Base-by-base conservation (phyloP, 35 echinoderm and acorn worm genomes). In the Chiridota heheva region DNA sequence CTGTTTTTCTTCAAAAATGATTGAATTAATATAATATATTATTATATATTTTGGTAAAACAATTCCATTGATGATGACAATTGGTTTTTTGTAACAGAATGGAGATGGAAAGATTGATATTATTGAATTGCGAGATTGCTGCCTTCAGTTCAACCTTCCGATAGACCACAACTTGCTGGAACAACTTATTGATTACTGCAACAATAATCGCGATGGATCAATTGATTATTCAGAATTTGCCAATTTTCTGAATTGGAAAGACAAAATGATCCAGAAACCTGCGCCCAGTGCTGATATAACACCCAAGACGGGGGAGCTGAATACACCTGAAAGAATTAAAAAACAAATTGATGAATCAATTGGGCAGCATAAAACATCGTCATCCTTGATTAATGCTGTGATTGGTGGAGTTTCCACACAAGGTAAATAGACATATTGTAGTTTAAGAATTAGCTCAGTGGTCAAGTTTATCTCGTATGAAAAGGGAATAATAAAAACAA, bases 201-300 rank as follows among this genome's bases (percentile, higher is more conserved):
- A 98, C 53, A 49, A 37, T 22, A 92, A 91, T 46, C 29, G 32
- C 0, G 81, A 98, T 34, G 89, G 95, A 38, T 66, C 17, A 41
- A 98, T 98, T 29, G 82, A 91, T 40, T 91, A 98, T 69, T 40
- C 32, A 31, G 95, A 91, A 53, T 98, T 98, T 82, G 95, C 95
- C 18, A 98, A 98, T 73, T 92, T 98, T 51, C 81, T 98, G 7
- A 98, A 98, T 62, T 92, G 95, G 95, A 88, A 98, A 34, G 95
- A 98, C 53, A 98, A 98, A 47, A 98, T 98, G 95, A 58, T 55
- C 6, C 69, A 85, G 41, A 82, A 87, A 38, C 78, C 86, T 36
- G 82, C 65, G 2, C 42, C 81, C 24, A 56, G 69, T 33, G 56
- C 81, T 25, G 57, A 55, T 0, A 46, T 7, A 2, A 44, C 57